Evolutionary conservation across 2,113 vertebrate species (phyloP).

Genomic region (Rhabdornis inornatus): DNA sequence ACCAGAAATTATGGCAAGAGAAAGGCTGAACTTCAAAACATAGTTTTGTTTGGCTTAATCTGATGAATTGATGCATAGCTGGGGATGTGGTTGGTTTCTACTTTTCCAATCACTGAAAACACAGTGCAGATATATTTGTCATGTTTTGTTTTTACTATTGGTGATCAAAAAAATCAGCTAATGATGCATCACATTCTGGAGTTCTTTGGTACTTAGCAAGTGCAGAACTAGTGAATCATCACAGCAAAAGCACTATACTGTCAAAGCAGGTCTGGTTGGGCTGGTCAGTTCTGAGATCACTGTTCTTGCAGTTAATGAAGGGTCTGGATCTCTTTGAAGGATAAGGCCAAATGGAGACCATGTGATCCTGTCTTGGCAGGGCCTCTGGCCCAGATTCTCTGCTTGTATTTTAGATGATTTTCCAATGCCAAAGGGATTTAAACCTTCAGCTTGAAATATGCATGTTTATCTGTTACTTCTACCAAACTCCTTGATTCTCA

Average conservation of each 20-base stretch:
- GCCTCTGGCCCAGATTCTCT: background rate
- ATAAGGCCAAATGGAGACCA: background rate
- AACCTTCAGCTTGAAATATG: background rate
- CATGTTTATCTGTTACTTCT: background rate
- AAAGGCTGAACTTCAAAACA: background rate
- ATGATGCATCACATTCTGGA: background rate
- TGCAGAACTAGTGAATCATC: background rate
- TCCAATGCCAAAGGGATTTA: background rate
- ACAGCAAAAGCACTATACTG: background rate
- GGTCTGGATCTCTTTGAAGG: background rate
- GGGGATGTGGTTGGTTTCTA: fast-evolving
- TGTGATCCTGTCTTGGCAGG: background rate
- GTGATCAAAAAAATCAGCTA: background rate
- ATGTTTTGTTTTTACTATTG: background rate
- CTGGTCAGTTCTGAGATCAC: background rate
- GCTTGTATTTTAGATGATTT: background rate
- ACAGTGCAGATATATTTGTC: background rate
- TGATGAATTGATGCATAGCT: background rate
- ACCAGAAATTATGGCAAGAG: background rate
- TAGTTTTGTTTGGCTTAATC: background rate
- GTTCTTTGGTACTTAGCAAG: background rate
- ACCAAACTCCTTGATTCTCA: background rate
- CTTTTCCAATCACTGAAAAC: background rate
- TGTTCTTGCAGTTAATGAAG: background rate
- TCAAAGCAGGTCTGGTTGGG: background rate